phyloP scores from a whole-genome alignment of 2,888 invertebrate genomes.

The Euspilapteryx auroguttella region DNA sequence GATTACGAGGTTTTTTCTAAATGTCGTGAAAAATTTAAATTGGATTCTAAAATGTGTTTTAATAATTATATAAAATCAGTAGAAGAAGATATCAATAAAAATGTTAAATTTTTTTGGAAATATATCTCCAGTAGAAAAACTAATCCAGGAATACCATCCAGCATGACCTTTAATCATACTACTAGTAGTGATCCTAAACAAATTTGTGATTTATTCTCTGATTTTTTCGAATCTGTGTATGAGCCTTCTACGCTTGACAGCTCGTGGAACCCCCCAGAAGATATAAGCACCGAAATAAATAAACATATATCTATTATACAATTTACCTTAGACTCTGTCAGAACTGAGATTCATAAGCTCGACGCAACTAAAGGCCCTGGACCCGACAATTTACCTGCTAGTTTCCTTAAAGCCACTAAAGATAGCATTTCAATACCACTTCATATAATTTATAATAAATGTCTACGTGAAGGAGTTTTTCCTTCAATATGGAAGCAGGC shows the following conservation, averaged over 20 bases:
- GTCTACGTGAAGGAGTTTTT: slow-evolving; percentile 6
- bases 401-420: neutral
- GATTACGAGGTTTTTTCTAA: slow-evolving; percentile 7
- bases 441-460: slow-evolving; percentile 3
- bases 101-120: slow-evolving; percentile 8
- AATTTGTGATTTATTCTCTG: neutral
- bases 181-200: neutral
- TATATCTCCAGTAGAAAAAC: slow-evolving; percentile 2
- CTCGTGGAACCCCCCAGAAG: neutral
- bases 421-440: neutral
- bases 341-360: neutral
- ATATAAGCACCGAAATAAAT: too few relatives aligned
- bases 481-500: slow-evolving; percentile 9
- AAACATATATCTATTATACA: too few relatives aligned
- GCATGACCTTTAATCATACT: neutral
- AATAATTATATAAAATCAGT: slow-evolving; percentile 5
- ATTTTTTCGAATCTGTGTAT: slow-evolving; percentile 1
- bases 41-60: slow-evolving; percentile 5
- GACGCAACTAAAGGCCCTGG: slow-evolving; percentile 1
- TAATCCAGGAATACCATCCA: neutral
- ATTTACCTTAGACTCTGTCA: neutral
- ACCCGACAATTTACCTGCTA: neutral
- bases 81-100: slow-evolving; percentile 5
- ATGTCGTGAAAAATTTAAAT: slow-evolving; percentile 7
- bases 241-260: neutral